These are phyloP conservation scores for Chrysocyon brachyurus DNA, from an alignment of 2,797 vertebrate species.

Conservation along the genomic window DNA sequence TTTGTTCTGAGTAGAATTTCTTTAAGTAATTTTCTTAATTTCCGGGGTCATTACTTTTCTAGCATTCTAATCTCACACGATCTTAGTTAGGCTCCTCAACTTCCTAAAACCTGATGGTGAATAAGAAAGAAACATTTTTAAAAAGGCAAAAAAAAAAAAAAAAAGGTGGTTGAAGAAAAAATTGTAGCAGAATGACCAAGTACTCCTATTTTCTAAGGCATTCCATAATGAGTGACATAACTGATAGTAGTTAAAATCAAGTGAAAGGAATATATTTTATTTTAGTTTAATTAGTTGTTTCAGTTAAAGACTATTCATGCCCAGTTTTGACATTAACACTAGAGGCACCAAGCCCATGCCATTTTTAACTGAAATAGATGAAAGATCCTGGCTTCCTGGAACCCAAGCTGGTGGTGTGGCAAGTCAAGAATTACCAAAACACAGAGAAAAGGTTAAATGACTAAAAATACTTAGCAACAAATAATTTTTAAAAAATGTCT, in stretches of 20 bases:
- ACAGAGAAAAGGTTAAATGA: neutral
- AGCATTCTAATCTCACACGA: neutral
- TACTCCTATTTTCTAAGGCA: constrained; percentile 27
- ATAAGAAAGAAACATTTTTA: constrained; percentile 57
- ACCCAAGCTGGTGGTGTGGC: neutral
- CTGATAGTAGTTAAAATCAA: neutral
- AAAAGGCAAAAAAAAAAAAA: neutral
- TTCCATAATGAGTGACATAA: constrained; percentile 33
- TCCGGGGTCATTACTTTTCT: constrained; percentile 19
- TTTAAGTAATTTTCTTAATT: constrained; percentile 47
- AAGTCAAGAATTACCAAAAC: neutral
- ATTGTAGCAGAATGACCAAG: constrained; percentile 44
- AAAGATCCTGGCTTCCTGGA: constrained; percentile 10
- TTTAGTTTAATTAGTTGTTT: constrained; percentile 35
- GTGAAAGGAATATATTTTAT: neutral
- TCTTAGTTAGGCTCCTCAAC: constrained; percentile 26
- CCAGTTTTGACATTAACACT: constrained; percentile 40
- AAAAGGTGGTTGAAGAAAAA: constrained; percentile 8
- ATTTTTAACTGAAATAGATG: neutral
- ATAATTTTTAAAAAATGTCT: neutral
- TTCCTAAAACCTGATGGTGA: neutral
- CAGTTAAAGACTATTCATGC: neutral
- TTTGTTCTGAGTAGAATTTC: constrained; percentile 39
- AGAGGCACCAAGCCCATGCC: neutral
- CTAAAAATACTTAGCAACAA: constrained; percentile 16